phyloP scores from a whole-genome alignment of 2,797 vertebrate species.

The Neomorphus geoffroyi region DNA sequence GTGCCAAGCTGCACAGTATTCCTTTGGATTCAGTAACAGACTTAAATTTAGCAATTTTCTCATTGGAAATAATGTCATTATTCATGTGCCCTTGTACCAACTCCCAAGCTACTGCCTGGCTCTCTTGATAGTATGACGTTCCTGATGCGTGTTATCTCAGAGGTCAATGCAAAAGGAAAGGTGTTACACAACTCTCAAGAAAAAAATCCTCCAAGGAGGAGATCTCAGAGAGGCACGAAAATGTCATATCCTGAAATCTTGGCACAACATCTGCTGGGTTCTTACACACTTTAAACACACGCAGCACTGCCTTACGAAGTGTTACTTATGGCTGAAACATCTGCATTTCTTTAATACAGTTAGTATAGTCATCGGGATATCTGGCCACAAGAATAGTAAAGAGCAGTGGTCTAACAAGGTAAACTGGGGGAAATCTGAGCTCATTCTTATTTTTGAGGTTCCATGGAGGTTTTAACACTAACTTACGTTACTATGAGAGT shows the following conservation, averaged over 20 bases:
- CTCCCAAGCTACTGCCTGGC: slow-evolving; percentile 32
- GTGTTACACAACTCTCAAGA: slow-evolving; percentile 56
- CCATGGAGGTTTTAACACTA: not conserved
- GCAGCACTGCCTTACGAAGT: not conserved
- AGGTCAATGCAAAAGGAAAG: slow-evolving; percentile 56
- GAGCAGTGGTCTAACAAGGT: not conserved
- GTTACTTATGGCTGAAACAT: not conserved
- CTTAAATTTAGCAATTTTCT: slow-evolving; percentile 67
- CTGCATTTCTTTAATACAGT: not conserved
- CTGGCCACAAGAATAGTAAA: not conserved
- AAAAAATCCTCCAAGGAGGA: slow-evolving; percentile 24
- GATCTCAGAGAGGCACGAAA: not conserved
- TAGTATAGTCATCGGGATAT: not conserved
- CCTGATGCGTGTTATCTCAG: slow-evolving; percentile 53
- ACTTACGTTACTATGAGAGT: not conserved
- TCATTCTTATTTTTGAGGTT: not conserved
- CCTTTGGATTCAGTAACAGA: slow-evolving; percentile 19
- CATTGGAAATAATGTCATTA: slow-evolving; percentile 63
- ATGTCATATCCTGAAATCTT: not conserved
- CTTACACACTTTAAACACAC: not conserved
- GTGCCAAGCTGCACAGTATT: not conserved
- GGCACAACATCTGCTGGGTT: not conserved
- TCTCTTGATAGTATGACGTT: slow-evolving; percentile 54
- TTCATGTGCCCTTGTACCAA: slow-evolving; percentile 66
- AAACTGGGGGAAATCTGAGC: not conserved